Percentiles rank a stretch among this genome's conserved stretches.
phyloP scores from a whole-genome alignment of 2,797 vertebrate genomes.

The Ateles fusciceps region DNA sequence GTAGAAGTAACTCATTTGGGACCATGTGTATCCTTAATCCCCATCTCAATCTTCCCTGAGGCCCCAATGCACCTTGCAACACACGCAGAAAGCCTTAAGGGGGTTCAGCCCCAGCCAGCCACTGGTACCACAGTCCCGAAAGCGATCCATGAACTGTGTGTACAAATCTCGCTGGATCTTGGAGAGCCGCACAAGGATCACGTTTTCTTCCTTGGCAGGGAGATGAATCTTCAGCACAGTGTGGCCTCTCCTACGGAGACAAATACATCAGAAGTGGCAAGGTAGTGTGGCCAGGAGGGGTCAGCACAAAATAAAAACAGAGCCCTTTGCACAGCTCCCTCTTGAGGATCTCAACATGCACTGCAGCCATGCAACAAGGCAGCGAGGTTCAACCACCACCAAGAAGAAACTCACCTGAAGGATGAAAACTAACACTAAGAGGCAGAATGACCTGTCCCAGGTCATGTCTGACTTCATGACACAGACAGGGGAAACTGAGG shows the following conservation, averaged over 20 bases:
- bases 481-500: background rate
- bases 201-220: constrained; percentile 95
- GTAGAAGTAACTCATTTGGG: background rate
- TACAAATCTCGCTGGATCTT: constrained; percentile 96
- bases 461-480: background rate
- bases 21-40: background rate
- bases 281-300: background rate
- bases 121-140: constrained; percentile 96
- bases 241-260: constrained; percentile 91
- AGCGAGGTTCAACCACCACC: background rate
- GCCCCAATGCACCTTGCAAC: constrained; percentile 92
- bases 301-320: background rate
- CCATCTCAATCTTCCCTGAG: background rate
- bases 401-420: background rate
- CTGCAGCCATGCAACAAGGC: background rate
- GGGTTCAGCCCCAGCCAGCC: constrained; percentile 99
- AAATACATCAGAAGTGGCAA: constrained; percentile 54
- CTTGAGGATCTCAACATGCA: background rate
- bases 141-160: constrained; percentile 98
- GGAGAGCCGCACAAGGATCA: constrained; percentile 96
- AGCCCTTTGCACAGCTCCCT: background rate
- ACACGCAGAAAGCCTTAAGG: constrained; percentile 98
- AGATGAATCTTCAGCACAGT: constrained; percentile 95
- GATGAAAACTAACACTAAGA: constrained; percentile 22
- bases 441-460: background rate